A percentile compares a stretch with the other conserved stretches of the same genome.
Evolutionary conservation across 2,888 invertebrate genomes (phyloP).

Genomic region (Anodontia alba): DNA sequence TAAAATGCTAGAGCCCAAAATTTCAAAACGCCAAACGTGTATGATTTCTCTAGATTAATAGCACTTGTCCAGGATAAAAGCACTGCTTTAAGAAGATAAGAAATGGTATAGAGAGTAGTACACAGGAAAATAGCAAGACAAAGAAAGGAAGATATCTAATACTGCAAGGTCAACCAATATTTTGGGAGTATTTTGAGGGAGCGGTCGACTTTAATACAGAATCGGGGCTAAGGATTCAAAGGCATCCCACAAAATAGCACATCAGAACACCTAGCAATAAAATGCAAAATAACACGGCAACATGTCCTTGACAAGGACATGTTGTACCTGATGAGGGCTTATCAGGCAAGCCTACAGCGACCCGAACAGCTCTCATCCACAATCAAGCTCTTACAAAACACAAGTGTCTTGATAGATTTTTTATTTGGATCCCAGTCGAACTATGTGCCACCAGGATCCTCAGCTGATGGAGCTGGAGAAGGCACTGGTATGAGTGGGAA

Average conservation of each 20-base stretch:
- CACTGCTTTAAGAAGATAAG: constrained; percentile 1
- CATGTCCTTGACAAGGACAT: constrained; percentile 45
- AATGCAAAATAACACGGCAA: constrained; percentile 42
- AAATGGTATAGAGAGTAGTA: constrained; percentile 4
- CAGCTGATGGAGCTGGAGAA: not conserved
- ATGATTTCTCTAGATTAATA: not conserved
- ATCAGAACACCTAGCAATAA: constrained; percentile 35
- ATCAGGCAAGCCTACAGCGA: constrained; percentile 24
- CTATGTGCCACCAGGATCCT: not conserved
- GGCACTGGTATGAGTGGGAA: not conserved
- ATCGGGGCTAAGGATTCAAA: constrained; percentile 36
- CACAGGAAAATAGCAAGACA: not conserved
- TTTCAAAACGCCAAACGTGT: not conserved
- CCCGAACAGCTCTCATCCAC: constrained; percentile 14
- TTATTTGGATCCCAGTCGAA: constrained; percentile 3
- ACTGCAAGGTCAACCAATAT: constrained; percentile 22
- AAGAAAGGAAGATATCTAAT: constrained; percentile 22
- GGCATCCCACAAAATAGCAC: constrained; percentile 39
- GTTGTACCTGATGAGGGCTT: constrained; percentile 41
- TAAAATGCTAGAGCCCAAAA: not conserved
- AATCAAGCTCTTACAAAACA: constrained; percentile 6
- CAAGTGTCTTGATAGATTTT: not conserved
- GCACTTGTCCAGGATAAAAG: not conserved
- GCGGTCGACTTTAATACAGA: constrained; percentile 36
- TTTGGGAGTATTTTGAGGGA: constrained; percentile 38